Evolutionary conservation across 2,113 vertebrate genomes (phyloP), one percentile per base, ranked within the genome.

Genomic region (Myotis lucifugus): DNA sequence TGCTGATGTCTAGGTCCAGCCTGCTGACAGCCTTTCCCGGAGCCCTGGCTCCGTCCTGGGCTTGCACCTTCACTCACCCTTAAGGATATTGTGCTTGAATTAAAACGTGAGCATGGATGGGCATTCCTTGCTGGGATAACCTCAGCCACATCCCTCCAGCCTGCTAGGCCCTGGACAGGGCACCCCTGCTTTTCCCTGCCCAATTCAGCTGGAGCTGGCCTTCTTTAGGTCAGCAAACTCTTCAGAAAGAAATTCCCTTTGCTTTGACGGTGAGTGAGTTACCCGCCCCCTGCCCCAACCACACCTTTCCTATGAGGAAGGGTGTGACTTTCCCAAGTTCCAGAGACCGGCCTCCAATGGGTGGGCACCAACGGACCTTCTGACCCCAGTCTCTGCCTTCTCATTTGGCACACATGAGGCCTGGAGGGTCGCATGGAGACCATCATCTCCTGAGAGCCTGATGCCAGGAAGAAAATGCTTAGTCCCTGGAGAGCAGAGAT

Each of bases 361-460:
- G 4, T 40, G 84, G 25, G 15, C 67, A 72, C 67, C 34, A 27
- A 13, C 2, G 23, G n/a, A 27, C 34, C 84, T 40, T 66, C 27
- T 17, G 37, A 46, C 34, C 25, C 56, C 18, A 42, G 74, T 34
- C 5, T 25, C 61, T 69, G n/a, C 50, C n/a, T 52, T 32, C 74
- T 67, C 23, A 2, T 42, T 4, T 19, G 14, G 74, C n/a, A 2
- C 25, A 3, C 1, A 3, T 3, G 18, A 67, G 73, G 25, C 59
- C 25, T 5, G 3, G 46, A 42, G 34, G 19, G 18, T 32, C 1
- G 0, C 5, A 15, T 50, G 3, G 12, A 54, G 34, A 52, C 2
- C 17, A 18, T 69, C 25, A 1, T 40, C 74, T 54, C 74, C 59
- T 11, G 18, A 5, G 27, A 48, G 8, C 6, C 32, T 0, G 4